Conservation (phyloP, 2,113 vertebrate genomes). For the Sakesphorus luctuosus region DNA sequence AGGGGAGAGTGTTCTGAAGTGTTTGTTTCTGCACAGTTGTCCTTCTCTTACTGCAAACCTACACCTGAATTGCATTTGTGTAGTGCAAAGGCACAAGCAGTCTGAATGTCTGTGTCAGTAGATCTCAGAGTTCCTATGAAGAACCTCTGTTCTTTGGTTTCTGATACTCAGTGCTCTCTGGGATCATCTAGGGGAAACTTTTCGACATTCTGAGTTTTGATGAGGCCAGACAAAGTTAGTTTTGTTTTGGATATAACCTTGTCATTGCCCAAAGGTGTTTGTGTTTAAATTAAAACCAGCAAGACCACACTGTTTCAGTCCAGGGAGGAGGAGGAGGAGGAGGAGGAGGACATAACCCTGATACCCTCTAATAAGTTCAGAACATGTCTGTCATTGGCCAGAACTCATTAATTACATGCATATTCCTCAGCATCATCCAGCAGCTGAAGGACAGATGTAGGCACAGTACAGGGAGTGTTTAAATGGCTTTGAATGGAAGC, state of each 20-base stretch:
- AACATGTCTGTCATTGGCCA: background rate
- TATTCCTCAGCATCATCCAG: background rate
- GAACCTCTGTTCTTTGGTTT: background rate
- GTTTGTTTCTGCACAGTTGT: background rate
- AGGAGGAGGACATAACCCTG: background rate
- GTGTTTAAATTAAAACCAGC: background rate
- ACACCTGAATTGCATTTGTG: background rate
- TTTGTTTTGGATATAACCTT: background rate
- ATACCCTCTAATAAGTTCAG: background rate
- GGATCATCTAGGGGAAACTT: background rate
- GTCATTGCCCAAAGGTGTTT: background rate
- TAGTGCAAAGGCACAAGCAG: too few relatives aligned
- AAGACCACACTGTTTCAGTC: background rate
- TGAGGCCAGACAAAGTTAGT: background rate
- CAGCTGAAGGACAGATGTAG: background rate
- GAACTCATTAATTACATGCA: rapidly evolving
- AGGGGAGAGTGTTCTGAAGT: background rate
- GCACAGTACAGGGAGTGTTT: background rate
- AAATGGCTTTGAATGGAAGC: background rate
- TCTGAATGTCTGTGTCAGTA: background rate
- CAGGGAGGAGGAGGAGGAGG: background rate
- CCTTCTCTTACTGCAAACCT: background rate
- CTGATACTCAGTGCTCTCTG: background rate
- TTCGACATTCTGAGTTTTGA: background rate
- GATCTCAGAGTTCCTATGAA: background rate